Conservation (phyloP, 2,888 invertebrate genomes). For the Leptogaster cylindrica region DNA sequence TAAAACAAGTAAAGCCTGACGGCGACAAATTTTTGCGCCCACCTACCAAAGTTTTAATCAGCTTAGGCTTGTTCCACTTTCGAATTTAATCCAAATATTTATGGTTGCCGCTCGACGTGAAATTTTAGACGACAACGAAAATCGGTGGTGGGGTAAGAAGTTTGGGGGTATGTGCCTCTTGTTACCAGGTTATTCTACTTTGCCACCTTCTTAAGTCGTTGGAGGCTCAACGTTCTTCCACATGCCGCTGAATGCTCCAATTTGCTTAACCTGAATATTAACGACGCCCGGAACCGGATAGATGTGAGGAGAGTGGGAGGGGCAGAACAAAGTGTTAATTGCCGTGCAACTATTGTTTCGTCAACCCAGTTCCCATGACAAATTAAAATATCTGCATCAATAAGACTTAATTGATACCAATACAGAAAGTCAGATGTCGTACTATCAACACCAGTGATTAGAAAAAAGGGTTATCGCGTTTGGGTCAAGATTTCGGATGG, state of each 20-base stretch:
- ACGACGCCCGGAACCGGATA: background rate
- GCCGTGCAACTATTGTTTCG: background rate
- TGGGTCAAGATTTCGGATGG: background rate
- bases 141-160: too few species aligned
- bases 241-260: background rate
- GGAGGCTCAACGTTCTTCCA: background rate
- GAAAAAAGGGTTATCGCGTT: conserved; percentile 8
- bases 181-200: background rate
- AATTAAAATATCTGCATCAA: conserved; percentile 15
- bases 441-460: background rate
- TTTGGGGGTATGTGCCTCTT: too few species aligned
- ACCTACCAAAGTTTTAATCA: conserved; percentile 24
- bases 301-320: too few species aligned
- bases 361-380: conserved; percentile 2
- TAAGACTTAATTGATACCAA: background rate
- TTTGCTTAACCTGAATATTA: conserved; percentile 23
- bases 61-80: conserved; percentile 33
- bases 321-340: background rate
- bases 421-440: background rate
- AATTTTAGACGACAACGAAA: too few species aligned
- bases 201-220: too few species aligned
- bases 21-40: conserved; percentile 29
- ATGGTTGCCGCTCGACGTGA: background rate
- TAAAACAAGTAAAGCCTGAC: conserved; percentile 11
- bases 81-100: conserved; percentile 34